Evolutionary conservation across 2,888 invertebrate species (phyloP), one percentile per base, ranked within the genome.

Genomic region (Nasonia oneida): DNA sequence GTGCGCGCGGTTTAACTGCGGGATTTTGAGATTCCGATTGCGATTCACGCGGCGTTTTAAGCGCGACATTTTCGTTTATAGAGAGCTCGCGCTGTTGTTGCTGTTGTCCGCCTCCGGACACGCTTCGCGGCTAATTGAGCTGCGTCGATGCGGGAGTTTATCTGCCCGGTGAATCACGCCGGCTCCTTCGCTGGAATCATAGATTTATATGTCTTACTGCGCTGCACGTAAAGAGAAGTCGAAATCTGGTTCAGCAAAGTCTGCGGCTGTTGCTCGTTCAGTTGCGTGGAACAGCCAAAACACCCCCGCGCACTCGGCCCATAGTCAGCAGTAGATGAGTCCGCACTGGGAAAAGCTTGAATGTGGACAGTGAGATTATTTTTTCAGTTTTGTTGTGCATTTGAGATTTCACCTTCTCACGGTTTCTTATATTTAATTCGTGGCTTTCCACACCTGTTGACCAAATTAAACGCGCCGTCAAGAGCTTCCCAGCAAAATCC

Each of bases 41-140:
- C 78, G 78, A 75, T 82, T 64, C 82, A n/a, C 81, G 64, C 50
- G 82, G 82, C 83, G 70, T 83, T 83, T 83, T 53, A 83, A 83
- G 57, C 77, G 79, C 79, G 74, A 83, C 83, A 57, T 77, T 83
- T 83, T 83, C 83, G 83, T 78, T 71, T 75, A 74, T 75, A n/a
- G n/a, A 47, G 42, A 42, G 42, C 47, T 10, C 10, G 47, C 10
- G 47, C 10, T 2, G 10, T 47, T 47, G 47, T 47, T 47, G 47
- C 33, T 33, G 5, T 29, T 53, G 14, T 15, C 4, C 18, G 53
- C 5, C 14, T 15, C 29, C n/a, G 67, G 64, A 29, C 57, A 39
- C 81, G 57, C 23, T 61, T 74, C n/a, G 64, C 23, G 33, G 47
- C 81, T 82, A 82, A 82, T 82, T 82, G 81, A 61, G 57, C 53